Base-by-base conservation (phyloP, 2,113 vertebrate species). In the Oryzias curvinotus region DNA sequence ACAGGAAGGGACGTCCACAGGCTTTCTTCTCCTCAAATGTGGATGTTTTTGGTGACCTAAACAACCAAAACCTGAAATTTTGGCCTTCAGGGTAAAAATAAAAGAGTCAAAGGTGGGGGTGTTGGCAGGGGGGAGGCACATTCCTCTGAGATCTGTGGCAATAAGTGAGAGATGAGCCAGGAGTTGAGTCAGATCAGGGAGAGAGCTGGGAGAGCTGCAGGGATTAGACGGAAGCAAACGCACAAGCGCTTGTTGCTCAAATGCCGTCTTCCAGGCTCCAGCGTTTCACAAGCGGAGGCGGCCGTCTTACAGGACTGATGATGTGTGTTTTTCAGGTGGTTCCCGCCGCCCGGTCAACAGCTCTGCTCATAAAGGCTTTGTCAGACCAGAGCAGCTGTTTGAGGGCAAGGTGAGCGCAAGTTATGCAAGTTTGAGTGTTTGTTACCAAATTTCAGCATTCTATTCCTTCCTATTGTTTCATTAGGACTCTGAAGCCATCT, bases 401-500 rank as follows among this genome's bases (percentile, higher is more conserved):
- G 93, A 91, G 73, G 96, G 95, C 52, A 97, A 96, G 92, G 96
- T 96, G 85, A 83, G 73, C 7, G 0, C 13, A 55, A 4, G 21
- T 13, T 56, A 28, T 42, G 21, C 26, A 28, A 45, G 28, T 52
- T 14, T 52, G 45, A 25, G 15, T 52, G 42, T 42, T 28, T 57
- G 41, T 10, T 12, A 19, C 16, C 30, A 2, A 28, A 7, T 4
- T 30, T 73, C 10, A 36, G 25, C 28, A 50, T 17, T 28, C 3
- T 0, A 1, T 36, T 12, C 36, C 3, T 36, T 7, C 19, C n/a
- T 2, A 67, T 16, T 51, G 43, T 64, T 5, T 61, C 21, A 1
- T 7, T 4, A 98, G 96, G 96, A 98, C 0, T 92, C 93, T 16
- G 95, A 97, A 84, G 95, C 95, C 43, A 98, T 98, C 84, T 95